A percentile compares a stretch with the other conserved stretches of the same genome.
Evolutionary conservation across 2,888 invertebrate genomes (phyloP).

Genomic region (Rhagophthalmus giganteus): DNA sequence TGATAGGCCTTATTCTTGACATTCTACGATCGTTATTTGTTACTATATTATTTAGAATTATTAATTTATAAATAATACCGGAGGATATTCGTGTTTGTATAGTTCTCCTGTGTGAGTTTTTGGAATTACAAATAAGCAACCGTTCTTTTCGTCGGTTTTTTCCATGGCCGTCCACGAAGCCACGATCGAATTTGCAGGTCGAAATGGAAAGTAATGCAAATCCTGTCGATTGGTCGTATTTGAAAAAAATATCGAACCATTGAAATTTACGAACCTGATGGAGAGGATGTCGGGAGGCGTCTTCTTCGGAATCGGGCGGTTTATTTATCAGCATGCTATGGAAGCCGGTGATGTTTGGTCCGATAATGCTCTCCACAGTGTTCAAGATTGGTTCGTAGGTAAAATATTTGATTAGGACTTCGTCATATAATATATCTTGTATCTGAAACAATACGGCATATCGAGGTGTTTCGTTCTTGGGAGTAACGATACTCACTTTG

Average conservation of each 20-base stretch:
- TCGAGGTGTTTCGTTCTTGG: too few relatives aligned
- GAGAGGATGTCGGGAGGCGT: slow-evolving; percentile 66
- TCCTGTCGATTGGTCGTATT: slow-evolving; percentile 66
- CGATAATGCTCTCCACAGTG: slow-evolving; percentile 72
- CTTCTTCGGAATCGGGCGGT: slow-evolving; percentile 73
- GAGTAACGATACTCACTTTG: slow-evolving; percentile 57
- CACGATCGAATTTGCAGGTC: slow-evolving; percentile 76
- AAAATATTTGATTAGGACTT: slow-evolving; percentile 71
- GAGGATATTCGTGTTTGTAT: slow-evolving; percentile 66
- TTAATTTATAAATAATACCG: neutral
- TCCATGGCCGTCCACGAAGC: slow-evolving; percentile 90
- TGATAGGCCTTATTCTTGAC: neutral
- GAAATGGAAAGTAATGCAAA: slow-evolving; percentile 83
- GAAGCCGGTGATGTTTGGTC: slow-evolving; percentile 72
- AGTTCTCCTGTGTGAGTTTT: slow-evolving; percentile 69
- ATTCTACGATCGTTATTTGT: neutral
- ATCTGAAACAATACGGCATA: too few relatives aligned
- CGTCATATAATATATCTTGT: slow-evolving; percentile 77
- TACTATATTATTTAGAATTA: neutral
- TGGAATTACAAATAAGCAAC: slow-evolving; percentile 79
- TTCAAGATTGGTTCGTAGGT: slow-evolving; percentile 66
- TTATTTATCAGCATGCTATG: slow-evolving; percentile 91
- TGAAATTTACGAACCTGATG: slow-evolving; percentile 62
- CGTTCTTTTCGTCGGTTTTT: slow-evolving; percentile 72
- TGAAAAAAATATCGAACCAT: neutral